Conservation (phyloP, 2,113 vertebrate species). For the Pseudorasbora parva region DNA sequence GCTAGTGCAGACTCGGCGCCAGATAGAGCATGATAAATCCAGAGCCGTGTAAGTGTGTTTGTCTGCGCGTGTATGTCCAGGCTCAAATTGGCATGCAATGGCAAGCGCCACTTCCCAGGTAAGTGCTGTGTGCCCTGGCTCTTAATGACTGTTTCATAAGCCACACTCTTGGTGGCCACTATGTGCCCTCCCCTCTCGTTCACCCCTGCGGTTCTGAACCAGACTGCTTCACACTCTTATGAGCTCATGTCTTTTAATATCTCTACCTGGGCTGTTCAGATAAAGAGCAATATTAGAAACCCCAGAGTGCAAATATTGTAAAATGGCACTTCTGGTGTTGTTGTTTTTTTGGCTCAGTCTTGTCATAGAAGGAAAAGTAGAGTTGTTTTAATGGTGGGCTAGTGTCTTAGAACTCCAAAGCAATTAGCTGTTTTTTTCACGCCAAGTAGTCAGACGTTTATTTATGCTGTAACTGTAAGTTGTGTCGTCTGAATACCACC, state of each 20-base stretch:
- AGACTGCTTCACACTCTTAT: constrained; percentile 75
- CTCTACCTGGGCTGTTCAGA: constrained; percentile 75
- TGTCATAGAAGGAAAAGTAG: constrained; percentile 9
- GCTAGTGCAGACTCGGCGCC: constrained; percentile 63
- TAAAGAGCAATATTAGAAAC: constrained; percentile 79
- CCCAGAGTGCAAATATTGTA: constrained; percentile 71
- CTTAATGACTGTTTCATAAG: constrained; percentile 70
- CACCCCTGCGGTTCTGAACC: constrained; percentile 66
- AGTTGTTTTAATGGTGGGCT: constrained; percentile 45
- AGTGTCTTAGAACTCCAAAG: constrained; percentile 29
- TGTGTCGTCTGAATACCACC: not conserved
- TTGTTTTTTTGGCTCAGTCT: constrained; percentile 58
- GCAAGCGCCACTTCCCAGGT: constrained; percentile 72
- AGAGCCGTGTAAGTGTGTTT: constrained; percentile 45
- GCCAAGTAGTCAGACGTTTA: constrained; percentile 24
- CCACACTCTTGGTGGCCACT: constrained; percentile 57
- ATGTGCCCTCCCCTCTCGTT: constrained; percentile 66
- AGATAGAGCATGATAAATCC: constrained; percentile 73
- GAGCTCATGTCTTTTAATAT: constrained; percentile 76
- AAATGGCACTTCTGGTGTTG: constrained; percentile 60
- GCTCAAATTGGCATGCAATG: constrained; percentile 70
- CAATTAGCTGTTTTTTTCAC: constrained; percentile 26
- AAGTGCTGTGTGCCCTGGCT: constrained; percentile 66
- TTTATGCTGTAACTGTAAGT: constrained; percentile 9
- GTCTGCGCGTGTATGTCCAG: constrained; percentile 58